Evolutionary conservation across 2,888 invertebrate genomes (phyloP).

Genomic region (Clepsis dumicolana): DNA sequence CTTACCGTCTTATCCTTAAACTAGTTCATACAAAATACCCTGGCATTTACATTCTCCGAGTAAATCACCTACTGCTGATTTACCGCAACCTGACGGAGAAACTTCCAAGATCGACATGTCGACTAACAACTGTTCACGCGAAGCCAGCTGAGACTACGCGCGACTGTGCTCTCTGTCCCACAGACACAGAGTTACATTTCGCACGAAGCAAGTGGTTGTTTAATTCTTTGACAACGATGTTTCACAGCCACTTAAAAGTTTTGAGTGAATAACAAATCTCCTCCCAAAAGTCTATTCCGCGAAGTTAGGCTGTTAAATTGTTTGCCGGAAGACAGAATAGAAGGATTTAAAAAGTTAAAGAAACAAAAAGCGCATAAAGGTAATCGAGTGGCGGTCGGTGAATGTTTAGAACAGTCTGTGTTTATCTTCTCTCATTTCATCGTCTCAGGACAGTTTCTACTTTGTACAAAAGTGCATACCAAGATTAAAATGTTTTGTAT

Average conservation of each 20-base stretch:
- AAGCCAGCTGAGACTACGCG: conserved; percentile 52
- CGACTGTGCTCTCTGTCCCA: conserved; percentile 61
- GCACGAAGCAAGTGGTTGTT: conserved; percentile 62
- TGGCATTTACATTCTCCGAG: conserved; percentile 62
- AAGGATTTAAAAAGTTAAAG: conserved; percentile 75
- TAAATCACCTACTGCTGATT: conserved; percentile 63
- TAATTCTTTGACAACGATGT: conserved; percentile 81
- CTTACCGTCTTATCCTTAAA: background rate
- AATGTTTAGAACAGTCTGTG: conserved; percentile 34
- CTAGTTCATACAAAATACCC: conserved; percentile 49
- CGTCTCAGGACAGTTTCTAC: conserved; percentile 31
- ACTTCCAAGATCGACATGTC: conserved; percentile 70
- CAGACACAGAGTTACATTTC: conserved; percentile 56
- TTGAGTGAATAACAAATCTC: conserved; percentile 85
- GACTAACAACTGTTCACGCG: conserved; percentile 65
- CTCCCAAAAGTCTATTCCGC: conserved; percentile 78
- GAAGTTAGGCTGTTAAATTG: conserved; percentile 82
- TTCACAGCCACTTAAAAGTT: conserved; percentile 85
- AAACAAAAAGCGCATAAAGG: conserved; percentile 70
- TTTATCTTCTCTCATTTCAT: conserved; percentile 33
- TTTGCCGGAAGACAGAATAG: conserved; percentile 74
- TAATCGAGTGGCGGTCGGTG: conserved; percentile 55
- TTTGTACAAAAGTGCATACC: conserved; percentile 11
- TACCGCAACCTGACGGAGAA: conserved; percentile 67
- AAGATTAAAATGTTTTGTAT: conserved; percentile 7